phyloP scores from a whole-genome alignment of 2,113 vertebrate genomes.

The Platycercus adscitus region DNA sequence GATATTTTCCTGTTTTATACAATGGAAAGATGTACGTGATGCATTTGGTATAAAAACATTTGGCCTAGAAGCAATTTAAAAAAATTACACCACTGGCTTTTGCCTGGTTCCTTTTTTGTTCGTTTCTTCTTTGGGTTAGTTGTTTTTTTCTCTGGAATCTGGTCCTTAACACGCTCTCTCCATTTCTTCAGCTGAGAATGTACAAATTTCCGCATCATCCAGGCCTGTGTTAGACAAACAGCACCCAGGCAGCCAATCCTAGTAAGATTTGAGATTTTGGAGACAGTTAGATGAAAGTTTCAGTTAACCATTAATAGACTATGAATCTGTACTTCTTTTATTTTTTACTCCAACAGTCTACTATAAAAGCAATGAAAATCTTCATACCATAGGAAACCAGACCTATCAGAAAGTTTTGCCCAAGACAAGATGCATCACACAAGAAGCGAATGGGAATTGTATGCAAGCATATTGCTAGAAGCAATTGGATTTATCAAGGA shows the following conservation, averaged over 20 bases:
- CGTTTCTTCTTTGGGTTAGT: constrained; percentile 79
- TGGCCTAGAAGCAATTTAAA: not conserved
- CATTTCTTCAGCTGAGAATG: constrained; percentile 88
- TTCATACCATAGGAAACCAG: not conserved
- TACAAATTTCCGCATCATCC: constrained; percentile 92
- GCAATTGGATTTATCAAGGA: not conserved
- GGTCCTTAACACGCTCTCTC: constrained; percentile 82
- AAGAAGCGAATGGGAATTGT: not conserved
- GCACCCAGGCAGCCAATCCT: constrained; percentile 86
- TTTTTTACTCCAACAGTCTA: not conserved
- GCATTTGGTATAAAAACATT: not conserved
- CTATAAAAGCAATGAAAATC: not conserved
- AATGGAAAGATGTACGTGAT: not conserved
- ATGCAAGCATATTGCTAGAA: not conserved
- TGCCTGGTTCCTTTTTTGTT: constrained; percentile 75
- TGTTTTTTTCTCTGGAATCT: constrained; percentile 78
- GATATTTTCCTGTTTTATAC: not conserved
- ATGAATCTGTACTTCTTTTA: not conserved
- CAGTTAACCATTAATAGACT: not conserved
- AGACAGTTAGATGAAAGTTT: not conserved
- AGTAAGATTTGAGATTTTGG: not conserved
- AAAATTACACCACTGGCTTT: constrained; percentile 62
- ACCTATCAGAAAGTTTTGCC: not conserved
- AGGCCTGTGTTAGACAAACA: constrained; percentile 85
- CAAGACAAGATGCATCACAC: not conserved